These are phyloP conservation scores for Puntigrus tetrazona DNA, from an alignment of 2,113 vertebrate genomes.

Conservation along the genomic window DNA sequence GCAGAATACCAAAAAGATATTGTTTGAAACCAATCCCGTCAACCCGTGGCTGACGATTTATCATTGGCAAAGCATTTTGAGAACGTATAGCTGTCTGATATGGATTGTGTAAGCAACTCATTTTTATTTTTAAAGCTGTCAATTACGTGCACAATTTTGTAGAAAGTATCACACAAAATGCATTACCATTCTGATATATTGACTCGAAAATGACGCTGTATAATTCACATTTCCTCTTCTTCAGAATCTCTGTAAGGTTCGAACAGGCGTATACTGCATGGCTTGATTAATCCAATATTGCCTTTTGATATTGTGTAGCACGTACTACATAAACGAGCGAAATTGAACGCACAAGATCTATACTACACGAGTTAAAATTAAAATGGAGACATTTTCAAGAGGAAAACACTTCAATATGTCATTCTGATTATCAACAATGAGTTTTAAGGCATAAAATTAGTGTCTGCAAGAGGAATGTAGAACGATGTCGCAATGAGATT, in stretches of 20 bases:
- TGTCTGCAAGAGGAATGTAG: neutral
- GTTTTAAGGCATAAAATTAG: neutral
- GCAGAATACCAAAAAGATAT: neutral
- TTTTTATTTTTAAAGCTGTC: neutral
- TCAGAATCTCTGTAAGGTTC: neutral
- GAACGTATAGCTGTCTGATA: neutral
- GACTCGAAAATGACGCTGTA: neutral
- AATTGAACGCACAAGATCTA: neutral
- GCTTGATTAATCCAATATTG: neutral
- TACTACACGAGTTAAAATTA: too few relatives aligned
- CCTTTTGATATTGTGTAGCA: neutral
- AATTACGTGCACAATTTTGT: neutral
- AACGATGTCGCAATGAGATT: neutral
- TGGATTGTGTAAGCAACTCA: neutral
- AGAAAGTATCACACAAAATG: neutral
- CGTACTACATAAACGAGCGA: neutral
- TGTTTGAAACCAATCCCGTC: neutral
- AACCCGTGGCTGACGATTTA: neutral
- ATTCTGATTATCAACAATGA: neutral
- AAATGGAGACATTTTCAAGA: too few relatives aligned
- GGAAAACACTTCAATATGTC: neutral
- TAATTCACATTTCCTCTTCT: neutral
- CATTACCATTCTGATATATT: neutral
- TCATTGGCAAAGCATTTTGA: neutral
- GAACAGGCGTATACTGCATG: neutral